Conservation (phyloP, 2,797 vertebrate genomes). For the Bovichtus diacanthus region DNA sequence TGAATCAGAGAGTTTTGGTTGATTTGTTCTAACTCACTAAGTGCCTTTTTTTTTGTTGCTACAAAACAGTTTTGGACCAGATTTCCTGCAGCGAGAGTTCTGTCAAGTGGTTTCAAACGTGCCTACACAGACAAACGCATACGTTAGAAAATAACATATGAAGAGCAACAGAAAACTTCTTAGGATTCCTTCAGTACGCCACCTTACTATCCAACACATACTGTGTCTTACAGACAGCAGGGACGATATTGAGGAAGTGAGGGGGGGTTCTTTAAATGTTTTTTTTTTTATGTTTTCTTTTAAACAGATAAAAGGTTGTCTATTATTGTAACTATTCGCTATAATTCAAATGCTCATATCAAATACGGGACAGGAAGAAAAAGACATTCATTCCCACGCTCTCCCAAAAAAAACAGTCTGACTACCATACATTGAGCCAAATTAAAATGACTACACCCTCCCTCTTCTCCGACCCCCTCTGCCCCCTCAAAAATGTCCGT, state of each 20-base stretch:
- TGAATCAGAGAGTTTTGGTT: background rate
- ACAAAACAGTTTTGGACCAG: background rate
- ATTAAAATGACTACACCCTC: no score
- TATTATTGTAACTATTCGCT: background rate
- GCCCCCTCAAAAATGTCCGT: background rate
- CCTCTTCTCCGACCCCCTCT: background rate
- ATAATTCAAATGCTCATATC: background rate
- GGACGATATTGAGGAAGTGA: background rate
- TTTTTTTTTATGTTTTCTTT: background rate
- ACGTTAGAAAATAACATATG: background rate
- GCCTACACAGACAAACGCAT: slow-evolving; percentile 6
- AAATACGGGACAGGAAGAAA: background rate
- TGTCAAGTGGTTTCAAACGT: slow-evolving; percentile 19
- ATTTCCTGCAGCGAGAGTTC: slow-evolving; percentile 10
- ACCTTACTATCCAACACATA: background rate
- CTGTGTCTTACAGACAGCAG: background rate
- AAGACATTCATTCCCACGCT: background rate
- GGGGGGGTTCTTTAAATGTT: background rate
- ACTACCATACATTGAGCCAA: background rate
- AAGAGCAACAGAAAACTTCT: slow-evolving; percentile 4
- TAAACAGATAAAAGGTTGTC: background rate
- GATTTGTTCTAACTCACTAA: background rate
- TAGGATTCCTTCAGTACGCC: slow-evolving; percentile 16
- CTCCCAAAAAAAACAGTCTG: background rate
- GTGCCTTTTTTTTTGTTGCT: no score